Conservation (phyloP, 2,113 vertebrate genomes). For the Pygoscelis antarcticus region DNA sequence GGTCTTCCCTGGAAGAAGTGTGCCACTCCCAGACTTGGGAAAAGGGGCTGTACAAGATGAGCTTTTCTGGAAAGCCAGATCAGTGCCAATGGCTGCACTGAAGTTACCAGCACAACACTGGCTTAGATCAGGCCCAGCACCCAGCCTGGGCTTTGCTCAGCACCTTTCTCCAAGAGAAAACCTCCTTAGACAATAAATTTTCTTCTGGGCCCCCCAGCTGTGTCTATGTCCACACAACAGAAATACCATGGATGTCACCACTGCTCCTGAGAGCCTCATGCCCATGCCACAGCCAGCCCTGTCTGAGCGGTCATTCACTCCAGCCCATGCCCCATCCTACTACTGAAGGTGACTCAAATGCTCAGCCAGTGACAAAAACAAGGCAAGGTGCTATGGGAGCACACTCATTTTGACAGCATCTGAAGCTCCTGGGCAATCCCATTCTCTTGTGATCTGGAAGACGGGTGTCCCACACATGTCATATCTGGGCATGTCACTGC, state of each 20-base stretch:
- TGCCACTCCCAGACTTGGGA: neutral
- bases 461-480: neutral
- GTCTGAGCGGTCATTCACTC: neutral
- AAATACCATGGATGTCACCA: fast-evolving
- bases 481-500: neutral
- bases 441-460: neutral
- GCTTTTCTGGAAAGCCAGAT: neutral
- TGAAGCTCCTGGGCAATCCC: neutral
- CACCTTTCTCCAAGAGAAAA: neutral
- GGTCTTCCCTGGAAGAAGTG: neutral
- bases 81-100: neutral
- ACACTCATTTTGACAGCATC: neutral
- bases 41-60: neutral
- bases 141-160: neutral
- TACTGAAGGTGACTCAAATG: neutral
- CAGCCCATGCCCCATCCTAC: neutral
- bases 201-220: neutral
- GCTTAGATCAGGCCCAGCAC: neutral
- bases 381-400: neutral
- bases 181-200: neutral
- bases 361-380: neutral
- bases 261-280: neutral
- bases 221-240: neutral
- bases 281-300: neutral
- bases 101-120: neutral